phyloP scores from a whole-genome alignment of 2,797 vertebrate species.

The Gadopsis bispinosus region DNA sequence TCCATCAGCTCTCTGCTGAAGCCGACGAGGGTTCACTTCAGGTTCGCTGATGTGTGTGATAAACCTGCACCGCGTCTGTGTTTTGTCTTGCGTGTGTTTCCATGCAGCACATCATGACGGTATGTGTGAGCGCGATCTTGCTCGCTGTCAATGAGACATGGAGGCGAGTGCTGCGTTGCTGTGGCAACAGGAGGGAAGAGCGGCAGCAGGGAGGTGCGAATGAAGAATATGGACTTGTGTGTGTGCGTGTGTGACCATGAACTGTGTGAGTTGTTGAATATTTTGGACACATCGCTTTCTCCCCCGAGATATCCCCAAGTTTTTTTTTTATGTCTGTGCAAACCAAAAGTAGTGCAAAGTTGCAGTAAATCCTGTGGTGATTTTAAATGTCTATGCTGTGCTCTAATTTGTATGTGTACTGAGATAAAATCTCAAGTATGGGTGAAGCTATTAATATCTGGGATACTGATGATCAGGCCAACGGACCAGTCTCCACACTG shows the following conservation, averaged over 20 bases:
- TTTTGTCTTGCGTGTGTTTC: slow-evolving; percentile 11
- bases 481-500: neutral
- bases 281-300: neutral
- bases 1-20: neutral
- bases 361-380: neutral
- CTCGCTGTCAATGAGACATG: slow-evolving; percentile 67
- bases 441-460: slow-evolving; percentile 3
- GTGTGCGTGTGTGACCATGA: neutral
- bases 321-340: neutral
- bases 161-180: slow-evolving; percentile 82
- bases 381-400: neutral
- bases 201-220: slow-evolving; percentile 52
- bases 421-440: slow-evolving; percentile 1
- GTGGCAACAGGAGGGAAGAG: slow-evolving; percentile 82
- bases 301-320: too few species aligned
- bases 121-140: neutral
- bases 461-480: slow-evolving; percentile 1
- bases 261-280: slow-evolving; percentile 4
- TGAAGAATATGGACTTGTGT: slow-evolving; percentile 32
- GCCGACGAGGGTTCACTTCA: neutral
- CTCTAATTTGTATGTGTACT: neutral
- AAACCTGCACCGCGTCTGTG: neutral
- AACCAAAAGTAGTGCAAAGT: slow-evolving; percentile 3
- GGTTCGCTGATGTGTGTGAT: neutral
- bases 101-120: slow-evolving; percentile 3